Base-by-base conservation (phyloP, 2,113 vertebrate species). In the Reinhardtius hippoglossoides region DNA sequence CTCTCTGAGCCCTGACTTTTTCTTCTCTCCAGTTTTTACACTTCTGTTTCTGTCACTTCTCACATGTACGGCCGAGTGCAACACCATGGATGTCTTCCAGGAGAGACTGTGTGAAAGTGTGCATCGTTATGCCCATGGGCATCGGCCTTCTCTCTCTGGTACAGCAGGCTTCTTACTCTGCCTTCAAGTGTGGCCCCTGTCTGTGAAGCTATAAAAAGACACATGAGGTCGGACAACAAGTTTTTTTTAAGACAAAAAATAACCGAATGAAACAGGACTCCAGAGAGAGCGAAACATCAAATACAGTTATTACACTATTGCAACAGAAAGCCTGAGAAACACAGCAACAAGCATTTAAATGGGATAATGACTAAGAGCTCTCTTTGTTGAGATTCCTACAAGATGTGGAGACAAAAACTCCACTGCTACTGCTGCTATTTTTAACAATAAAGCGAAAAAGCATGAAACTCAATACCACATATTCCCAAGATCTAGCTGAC, bases 151-250 rank as follows among this genome's bases (percentile, higher is more conserved):
- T 35, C 16, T 60, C 58, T 35, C 3, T 31, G 40, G 52, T 24
- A 57, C 10, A 57, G 21, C 44, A 15, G 44, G 16, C 14, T 48
- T 48, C 16, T 48, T 4, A 1, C 24, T 57, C 8, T 18, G 8
- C 26, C 26, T 31, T 18, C 7, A 31, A 58, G 56, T 58, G 14
- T 16, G 23, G 23, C 27, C 3, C 27, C 1, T 20, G 27, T 37
- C 58, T n/a, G n/a, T 37, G 27, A 60, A 60, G 58, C 20, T 31
- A 60, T 60, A 60, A 60, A 35, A 31, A n/a, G 58, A 60, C 15
- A 60, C 7, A 9, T 31, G 27, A 60, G 58, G 14, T 18, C 15
- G 15, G 24, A 16, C 26, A 27, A 7, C 56, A 58, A 3, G 24
- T 24, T 27, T 27, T 24, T 59, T 59, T 40, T 21, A 7, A 1